Evolutionary conservation across 2,113 vertebrate species (phyloP).

Genomic region (Eptesicus fuscus): DNA sequence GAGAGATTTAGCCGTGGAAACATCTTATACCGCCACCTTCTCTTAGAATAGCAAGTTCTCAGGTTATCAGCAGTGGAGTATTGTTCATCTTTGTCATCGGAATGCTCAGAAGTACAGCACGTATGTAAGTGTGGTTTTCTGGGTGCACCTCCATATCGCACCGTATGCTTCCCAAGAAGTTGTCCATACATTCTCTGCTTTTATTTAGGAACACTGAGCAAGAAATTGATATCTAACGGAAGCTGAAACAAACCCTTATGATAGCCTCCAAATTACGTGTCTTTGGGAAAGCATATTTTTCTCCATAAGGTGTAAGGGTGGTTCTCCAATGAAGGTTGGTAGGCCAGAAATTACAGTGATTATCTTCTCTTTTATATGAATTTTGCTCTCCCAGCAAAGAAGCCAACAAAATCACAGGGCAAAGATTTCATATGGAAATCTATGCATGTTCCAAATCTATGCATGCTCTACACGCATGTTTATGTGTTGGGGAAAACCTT

Average conservation of each 20-base stretch:
- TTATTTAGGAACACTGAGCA: conserved; percentile 42
- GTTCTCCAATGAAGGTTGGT: conserved; percentile 39
- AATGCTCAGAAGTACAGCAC: conserved; percentile 20
- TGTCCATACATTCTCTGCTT: not conserved
- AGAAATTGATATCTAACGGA: conserved; percentile 34
- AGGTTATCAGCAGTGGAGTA: conserved; percentile 60
- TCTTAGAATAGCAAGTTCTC: conserved; percentile 72
- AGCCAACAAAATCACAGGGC: not conserved
- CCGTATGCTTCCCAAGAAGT: not conserved
- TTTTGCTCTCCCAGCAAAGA: conserved; percentile 9
- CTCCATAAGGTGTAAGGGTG: not conserved
- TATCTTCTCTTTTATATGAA: not conserved
- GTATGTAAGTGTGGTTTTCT: not conserved
- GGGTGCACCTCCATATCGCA: not conserved
- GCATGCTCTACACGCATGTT: not conserved
- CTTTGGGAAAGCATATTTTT: conserved; percentile 38
- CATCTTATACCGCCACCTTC: conserved; percentile 65
- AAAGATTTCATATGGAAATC: not conserved
- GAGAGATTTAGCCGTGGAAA: conserved; percentile 72
- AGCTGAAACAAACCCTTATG: conserved; percentile 17
- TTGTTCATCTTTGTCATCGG: conserved; percentile 47
- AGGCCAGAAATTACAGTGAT: conserved; percentile 39
- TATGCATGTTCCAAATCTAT: not conserved
- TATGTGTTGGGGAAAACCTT: not conserved
- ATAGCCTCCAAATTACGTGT: conserved; percentile 25